Conservation (phyloP, 1,140 invertebrate species). For the Diplogasteroides magnus region DNA sequence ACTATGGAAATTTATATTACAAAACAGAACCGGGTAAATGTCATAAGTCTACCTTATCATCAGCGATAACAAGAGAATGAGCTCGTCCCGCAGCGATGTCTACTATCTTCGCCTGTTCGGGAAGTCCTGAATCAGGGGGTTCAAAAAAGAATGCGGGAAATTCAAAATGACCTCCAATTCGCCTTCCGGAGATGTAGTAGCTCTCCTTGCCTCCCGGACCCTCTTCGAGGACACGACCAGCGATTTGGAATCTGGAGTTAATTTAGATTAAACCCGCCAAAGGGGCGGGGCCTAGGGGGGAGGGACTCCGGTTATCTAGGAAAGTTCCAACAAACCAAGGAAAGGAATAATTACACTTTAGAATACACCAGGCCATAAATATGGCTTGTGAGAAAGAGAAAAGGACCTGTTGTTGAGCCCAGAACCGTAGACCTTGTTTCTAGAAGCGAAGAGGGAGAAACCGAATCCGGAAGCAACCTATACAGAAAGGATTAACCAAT, state of each 20-base stretch:
- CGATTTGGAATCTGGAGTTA: constrained; percentile 23
- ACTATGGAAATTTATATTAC: too few species aligned
- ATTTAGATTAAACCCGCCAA: too few species aligned
- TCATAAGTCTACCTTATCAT: constrained; percentile 1
- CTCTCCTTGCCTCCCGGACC: constrained; percentile 11
- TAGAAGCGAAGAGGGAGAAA: constrained; percentile 51
- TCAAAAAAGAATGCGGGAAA: neutral
- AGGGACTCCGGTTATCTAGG: too few species aligned
- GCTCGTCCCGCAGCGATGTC: constrained; percentile 40
- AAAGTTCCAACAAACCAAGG: too few species aligned
- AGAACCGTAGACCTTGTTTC: constrained; percentile 37
- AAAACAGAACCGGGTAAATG: too few species aligned
- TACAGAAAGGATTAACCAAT: too few species aligned
- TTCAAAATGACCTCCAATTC: constrained; percentile 2
- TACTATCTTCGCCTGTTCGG: constrained; percentile 25
- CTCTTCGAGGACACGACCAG: constrained; percentile 1
- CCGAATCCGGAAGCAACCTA: constrained; percentile 46
- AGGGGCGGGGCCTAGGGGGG: too few species aligned
- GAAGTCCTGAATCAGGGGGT: neutral
- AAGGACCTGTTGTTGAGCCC: constrained; percentile 45
- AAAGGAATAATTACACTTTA: too few species aligned
- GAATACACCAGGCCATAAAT: too few species aligned
- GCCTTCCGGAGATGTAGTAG: constrained; percentile 24
- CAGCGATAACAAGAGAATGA: constrained; percentile 35
- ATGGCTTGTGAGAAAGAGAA: too few species aligned